phyloP scores from a whole-genome alignment of 2,113 vertebrate species.

The Bufo gargarizans region DNA sequence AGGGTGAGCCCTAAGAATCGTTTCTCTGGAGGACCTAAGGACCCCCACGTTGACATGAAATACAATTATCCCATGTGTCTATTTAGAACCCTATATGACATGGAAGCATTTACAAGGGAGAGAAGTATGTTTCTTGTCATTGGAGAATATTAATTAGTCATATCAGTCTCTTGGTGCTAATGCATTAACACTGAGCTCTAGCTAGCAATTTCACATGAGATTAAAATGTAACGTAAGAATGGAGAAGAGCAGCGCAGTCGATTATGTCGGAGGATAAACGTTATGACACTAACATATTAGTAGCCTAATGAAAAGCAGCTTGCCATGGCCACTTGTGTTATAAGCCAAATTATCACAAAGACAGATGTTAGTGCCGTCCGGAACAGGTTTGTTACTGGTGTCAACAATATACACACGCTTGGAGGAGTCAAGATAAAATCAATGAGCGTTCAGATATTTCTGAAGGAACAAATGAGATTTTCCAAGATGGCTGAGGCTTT shows the following conservation, averaged over 20 bases:
- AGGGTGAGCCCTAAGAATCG: too few relatives aligned
- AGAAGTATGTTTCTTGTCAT: neutral
- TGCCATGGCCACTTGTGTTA: slow-evolving; percentile 45
- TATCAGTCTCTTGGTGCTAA: slow-evolving; percentile 19
- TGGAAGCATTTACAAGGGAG: neutral
- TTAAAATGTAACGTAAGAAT: slow-evolving; percentile 51
- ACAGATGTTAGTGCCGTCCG: slow-evolving; percentile 47
- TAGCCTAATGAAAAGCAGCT: slow-evolving; percentile 47
- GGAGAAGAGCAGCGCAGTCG: slow-evolving; percentile 6
- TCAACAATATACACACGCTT: slow-evolving; percentile 54
- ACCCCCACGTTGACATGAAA: neutral
- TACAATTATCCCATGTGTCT: neutral
- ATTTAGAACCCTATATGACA: neutral
- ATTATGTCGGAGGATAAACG: slow-evolving; percentile 39
- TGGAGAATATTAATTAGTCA: slow-evolving; percentile 18
- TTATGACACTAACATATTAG: slow-evolving; percentile 55
- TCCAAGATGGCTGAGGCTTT: slow-evolving; percentile 40
- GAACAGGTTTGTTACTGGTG: slow-evolving; percentile 57
- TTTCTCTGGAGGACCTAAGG: too few relatives aligned
- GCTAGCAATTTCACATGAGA: slow-evolving; percentile 46
- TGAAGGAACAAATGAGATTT: slow-evolving; percentile 46
- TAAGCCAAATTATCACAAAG: slow-evolving; percentile 49
- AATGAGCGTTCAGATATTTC: slow-evolving; percentile 46
- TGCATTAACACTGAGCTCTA: slow-evolving; percentile 26
- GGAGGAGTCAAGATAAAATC: slow-evolving; percentile 56